Base-by-base conservation (phyloP, 2,113 vertebrate species). In the Saimiri boliviensis region DNA sequence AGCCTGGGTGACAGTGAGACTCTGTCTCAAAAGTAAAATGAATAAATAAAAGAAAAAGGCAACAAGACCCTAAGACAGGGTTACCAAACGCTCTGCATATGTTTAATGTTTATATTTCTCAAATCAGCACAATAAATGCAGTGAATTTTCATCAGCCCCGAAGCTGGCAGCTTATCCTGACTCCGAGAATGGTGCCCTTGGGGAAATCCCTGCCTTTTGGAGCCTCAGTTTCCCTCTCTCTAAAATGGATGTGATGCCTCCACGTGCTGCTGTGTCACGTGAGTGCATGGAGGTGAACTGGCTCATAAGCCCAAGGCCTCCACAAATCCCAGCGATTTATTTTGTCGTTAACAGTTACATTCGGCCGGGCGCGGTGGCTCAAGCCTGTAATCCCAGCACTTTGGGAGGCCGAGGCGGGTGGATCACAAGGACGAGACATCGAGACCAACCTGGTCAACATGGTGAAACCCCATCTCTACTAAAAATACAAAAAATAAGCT, bases 21-120 rank as follows among this genome's bases (percentile, higher is more conserved):
- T 17, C 27, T 6, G 2, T 30, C 60, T 30, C 60, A 63, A 63
- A 63, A 63, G 30, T 63, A 30, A 63, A 30, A 63, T 60, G 13
- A 30, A 63, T 30, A 63, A 63, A 58, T 52, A 14, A 32, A 63
- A 63, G 30, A 13, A 63, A 63, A 87, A 37, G 54, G n/a, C 25
- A 85, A 56, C 35, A 49, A 35, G 35, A n/a, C 2, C 21, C 32
- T 32, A 12, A 74, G 90, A 32, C n/a, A 12, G 10, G n/a, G 68
- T 49, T 4, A 27, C 35, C 27, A 2, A 42, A 56, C 11, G 4
- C 0, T 0, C 71, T 0, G 9, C 23, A 0, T 13, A 7, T 8
- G 35, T 52, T n/a, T 11, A 16, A 17, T 12, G 40, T 86, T 86
- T 42, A 1, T 35, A 16, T 16, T 56, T 83, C 84, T n/a, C 30